Evolutionary conservation across 53 echinoderm and acorn worm genomes (phyloP).

Genomic region (Zoroaster sp.): DNA sequence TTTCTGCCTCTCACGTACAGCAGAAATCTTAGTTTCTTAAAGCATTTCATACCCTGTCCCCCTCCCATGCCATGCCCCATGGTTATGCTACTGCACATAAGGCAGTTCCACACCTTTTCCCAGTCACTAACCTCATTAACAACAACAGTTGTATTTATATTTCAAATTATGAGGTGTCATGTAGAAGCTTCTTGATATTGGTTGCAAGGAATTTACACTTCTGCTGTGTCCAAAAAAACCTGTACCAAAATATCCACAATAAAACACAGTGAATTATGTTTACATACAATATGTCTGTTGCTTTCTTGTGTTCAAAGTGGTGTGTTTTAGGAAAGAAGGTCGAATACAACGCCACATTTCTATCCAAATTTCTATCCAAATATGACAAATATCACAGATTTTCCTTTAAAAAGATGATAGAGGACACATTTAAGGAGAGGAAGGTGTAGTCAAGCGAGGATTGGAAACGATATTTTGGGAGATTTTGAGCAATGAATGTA

Average conservation of each 20-base stretch:
- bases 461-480: too few relatives aligned
- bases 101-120: too few relatives aligned
- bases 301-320: not conserved
- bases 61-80: not conserved
- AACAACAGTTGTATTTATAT: not conserved
- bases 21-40: not conserved
- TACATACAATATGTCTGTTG: not conserved
- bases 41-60: not conserved
- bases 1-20: not conserved
- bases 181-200: not conserved
- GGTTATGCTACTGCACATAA: too few relatives aligned
- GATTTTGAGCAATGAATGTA: too few relatives aligned
- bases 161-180: not conserved
- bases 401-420: too few relatives aligned
- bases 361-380: too few relatives aligned
- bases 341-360: too few relatives aligned
- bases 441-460: too few relatives aligned
- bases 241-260: constrained; percentile 14
- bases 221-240: not conserved
- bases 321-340: too few relatives aligned
- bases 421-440: too few relatives aligned
- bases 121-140: not conserved
- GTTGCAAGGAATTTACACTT: not conserved
- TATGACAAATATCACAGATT: too few relatives aligned
- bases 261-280: constrained; percentile 46